Conservation (phyloP, 2,888 invertebrate genomes). For the Catocala fraxini region DNA sequence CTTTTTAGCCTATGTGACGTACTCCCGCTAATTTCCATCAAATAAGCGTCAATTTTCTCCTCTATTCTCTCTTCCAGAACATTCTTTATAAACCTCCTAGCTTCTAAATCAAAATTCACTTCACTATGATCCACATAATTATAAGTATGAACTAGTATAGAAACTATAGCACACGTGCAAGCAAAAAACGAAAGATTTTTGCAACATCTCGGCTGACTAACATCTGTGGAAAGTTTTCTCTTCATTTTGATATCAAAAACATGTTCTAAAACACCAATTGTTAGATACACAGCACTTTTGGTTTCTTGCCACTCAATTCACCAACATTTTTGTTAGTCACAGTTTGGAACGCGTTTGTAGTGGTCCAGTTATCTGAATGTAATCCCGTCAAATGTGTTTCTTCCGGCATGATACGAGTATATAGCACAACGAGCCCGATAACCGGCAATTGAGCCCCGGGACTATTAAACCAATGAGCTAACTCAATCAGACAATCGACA, state of each 20-base stretch:
- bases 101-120: constrained; percentile 56
- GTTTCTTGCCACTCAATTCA: constrained; percentile 6
- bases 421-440: constrained; percentile 79
- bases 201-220: constrained; percentile 60
- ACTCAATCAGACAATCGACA: constrained; percentile 79
- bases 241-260: constrained; percentile 43
- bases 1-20: constrained; percentile 66
- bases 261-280: constrained; percentile 30
- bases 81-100: constrained; percentile 57
- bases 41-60: constrained; percentile 68
- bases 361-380: constrained; percentile 68
- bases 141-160: constrained; percentile 74
- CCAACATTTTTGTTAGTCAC: constrained; percentile 17
- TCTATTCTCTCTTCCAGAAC: constrained; percentile 69
- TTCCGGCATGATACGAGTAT: constrained; percentile 74
- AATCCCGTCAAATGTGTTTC: constrained; percentile 76
- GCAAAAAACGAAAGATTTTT: constrained; percentile 73
- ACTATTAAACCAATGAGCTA: constrained; percentile 68
- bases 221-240: constrained; percentile 51
- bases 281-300: constrained; percentile 12
- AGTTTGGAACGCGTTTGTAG: constrained; percentile 37
- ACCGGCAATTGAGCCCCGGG: constrained; percentile 73
- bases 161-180: constrained; percentile 71
- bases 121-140: constrained; percentile 63
- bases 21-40: constrained; percentile 58